Conservation (phyloP, 1,140 invertebrate species). For the Ostrea denselamellosa region DNA sequence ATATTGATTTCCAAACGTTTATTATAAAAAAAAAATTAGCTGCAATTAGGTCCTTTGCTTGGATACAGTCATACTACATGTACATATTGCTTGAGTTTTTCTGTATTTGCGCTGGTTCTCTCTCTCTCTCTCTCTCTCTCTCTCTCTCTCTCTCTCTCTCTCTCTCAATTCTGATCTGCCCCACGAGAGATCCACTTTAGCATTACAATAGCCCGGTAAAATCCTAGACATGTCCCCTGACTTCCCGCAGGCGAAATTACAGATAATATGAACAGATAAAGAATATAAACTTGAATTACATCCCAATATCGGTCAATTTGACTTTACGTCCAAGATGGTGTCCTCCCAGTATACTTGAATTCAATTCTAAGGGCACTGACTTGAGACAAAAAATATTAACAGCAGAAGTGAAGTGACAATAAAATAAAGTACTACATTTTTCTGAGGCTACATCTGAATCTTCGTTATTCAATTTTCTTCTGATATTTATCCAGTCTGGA, state of each 20-base stretch:
- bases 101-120: neutral
- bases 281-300: constrained; percentile 5
- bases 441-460: no score
- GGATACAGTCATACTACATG: no score
- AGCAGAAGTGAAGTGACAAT: no score
- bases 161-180: neutral
- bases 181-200: neutral
- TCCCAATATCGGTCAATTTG: neutral
- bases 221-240: neutral
- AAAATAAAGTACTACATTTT: no score
- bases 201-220: neutral
- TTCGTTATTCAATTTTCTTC: no score
- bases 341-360: neutral
- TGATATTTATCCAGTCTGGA: no score
- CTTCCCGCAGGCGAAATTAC: neutral
- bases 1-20: no score
- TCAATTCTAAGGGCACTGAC: neutral
- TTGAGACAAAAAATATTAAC: neutral
- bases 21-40: no score
- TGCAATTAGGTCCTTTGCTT: no score
- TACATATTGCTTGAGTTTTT: no score
- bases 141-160: constrained; percentile 11
- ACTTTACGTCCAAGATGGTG: neutral
- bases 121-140: constrained; percentile 10
- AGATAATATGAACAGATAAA: neutral